Evolutionary conservation across 2,113 vertebrate genomes (phyloP).

Genomic region (Morone saxatilis): DNA sequence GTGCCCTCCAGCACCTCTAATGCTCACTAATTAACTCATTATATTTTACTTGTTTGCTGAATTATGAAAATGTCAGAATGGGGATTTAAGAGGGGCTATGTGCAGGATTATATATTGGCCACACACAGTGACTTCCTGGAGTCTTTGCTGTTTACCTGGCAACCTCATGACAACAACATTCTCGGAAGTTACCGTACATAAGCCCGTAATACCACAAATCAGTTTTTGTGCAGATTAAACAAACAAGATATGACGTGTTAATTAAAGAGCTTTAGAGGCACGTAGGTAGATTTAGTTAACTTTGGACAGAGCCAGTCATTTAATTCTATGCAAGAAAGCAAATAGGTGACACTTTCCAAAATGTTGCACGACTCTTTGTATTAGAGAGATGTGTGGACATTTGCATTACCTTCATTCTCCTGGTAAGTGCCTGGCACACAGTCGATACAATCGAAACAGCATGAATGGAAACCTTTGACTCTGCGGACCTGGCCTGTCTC

Average conservation of each 20-base stretch:
- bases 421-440: slow-evolving; percentile 89
- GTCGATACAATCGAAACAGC: slow-evolving; percentile 92
- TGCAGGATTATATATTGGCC: too few relatives aligned
- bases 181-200: too few relatives aligned
- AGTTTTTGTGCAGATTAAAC: too few relatives aligned
- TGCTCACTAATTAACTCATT: too few relatives aligned
- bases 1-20: too few relatives aligned
- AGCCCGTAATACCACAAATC: too few relatives aligned
- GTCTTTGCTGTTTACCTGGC: too few relatives aligned
- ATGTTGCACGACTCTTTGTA: not conserved
- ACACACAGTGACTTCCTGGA: too few relatives aligned
- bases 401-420: slow-evolving; percentile 64
- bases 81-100: too few relatives aligned
- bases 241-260: not conserved
- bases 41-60: too few relatives aligned
- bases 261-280: not conserved
- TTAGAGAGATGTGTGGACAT: slow-evolving; percentile 62
- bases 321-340: not conserved
- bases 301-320: not conserved
- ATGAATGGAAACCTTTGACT: slow-evolving; percentile 86
- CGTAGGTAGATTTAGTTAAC: not conserved
- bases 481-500: slow-evolving; percentile 82
- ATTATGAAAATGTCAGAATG: too few relatives aligned
- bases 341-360: not conserved
- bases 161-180: too few relatives aligned